Base-by-base conservation (phyloP, 2,113 vertebrate genomes). In the Otus sunia region DNA sequence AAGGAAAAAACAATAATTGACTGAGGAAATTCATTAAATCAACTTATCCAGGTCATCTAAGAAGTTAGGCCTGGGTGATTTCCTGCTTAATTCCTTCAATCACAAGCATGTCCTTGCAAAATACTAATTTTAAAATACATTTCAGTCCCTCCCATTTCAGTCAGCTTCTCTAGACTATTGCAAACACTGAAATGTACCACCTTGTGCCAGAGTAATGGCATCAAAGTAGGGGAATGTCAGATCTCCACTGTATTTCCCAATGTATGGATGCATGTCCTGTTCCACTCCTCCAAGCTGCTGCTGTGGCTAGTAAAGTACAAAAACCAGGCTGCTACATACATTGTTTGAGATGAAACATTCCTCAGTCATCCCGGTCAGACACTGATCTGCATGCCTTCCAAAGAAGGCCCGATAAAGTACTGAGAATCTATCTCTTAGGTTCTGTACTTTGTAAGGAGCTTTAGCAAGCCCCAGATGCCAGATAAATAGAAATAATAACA, bases 401-500 rank as follows among this genome's bases (percentile, higher is more conserved):
- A 50, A 50, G n/a, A 80, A 56, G 62, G 41, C 53, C 92, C 0
- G 0, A 58, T 90, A 80, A 92, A 81, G 69, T 62, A 62, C 43
- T 41, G 17, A 69, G 68, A 88, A 74, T 90, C 62, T 86, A 27
- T 52, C 80, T 91, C 36, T 34, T 34, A 22, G 45, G 41, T 94
- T 77, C 77, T 80, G 52, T 55, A 52, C 49, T 75, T 59, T 87
- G 34, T 75, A 85, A 86, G 41, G 58, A 84, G 39, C 88, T 86
- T 91, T 91, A 74, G 56, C 76, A 94, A 94, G 73, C 25, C n/a
- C 9, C 41, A 71, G 80, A 75, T 89, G 58, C 45, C 91, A 95
- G 86, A 92, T 95, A 87, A 91, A 92, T 32, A 95, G 88, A 91
- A 95, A 88, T 78, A 94, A 84, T 94, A 92, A 94, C 76, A 95